These are phyloP conservation scores for Nothura maculosa DNA, from an alignment of 2,797 vertebrate genomes.

Conservation along the genomic window DNA sequence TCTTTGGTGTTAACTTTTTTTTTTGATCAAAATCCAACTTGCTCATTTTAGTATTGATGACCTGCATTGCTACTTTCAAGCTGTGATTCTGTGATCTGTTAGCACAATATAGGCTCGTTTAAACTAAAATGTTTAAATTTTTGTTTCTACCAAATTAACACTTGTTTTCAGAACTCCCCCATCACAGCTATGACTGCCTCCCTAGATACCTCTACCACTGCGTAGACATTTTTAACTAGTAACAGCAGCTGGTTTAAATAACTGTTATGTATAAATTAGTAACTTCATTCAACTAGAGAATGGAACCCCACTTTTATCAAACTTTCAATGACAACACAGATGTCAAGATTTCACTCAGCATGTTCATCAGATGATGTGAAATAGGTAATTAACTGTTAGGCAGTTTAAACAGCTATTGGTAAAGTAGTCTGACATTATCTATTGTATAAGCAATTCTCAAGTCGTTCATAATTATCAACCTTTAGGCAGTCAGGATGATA, in stretches of 20 bases:
- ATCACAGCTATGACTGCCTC: not conserved
- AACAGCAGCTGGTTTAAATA: not conserved
- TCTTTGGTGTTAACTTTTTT: not conserved
- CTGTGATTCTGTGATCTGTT: too few species aligned
- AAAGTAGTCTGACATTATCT: not conserved
- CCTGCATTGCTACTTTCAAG: not conserved
- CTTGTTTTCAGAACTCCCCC: not conserved
- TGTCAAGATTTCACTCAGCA: rapidly evolving
- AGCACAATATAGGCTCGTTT: not conserved
- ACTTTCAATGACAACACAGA: not conserved
- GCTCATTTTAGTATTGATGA: not conserved
- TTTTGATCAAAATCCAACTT: not conserved
- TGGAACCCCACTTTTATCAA: not conserved
- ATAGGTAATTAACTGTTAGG: not conserved
- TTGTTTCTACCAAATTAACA: not conserved
- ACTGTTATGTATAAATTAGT: not conserved
- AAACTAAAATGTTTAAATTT: constrained; percentile 10
- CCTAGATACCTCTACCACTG: not conserved
- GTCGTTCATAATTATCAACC: not conserved
- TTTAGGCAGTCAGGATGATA: not conserved
- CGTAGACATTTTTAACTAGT: not conserved
- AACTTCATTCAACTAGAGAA: not conserved
- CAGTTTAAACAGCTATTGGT: not conserved
- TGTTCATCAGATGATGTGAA: not conserved
- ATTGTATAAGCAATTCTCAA: not conserved